A percentile compares a stretch with the other conserved stretches of the same genome.
Conservation (phyloP, 2,113 vertebrate species). For the Calidris pugnax region DNA sequence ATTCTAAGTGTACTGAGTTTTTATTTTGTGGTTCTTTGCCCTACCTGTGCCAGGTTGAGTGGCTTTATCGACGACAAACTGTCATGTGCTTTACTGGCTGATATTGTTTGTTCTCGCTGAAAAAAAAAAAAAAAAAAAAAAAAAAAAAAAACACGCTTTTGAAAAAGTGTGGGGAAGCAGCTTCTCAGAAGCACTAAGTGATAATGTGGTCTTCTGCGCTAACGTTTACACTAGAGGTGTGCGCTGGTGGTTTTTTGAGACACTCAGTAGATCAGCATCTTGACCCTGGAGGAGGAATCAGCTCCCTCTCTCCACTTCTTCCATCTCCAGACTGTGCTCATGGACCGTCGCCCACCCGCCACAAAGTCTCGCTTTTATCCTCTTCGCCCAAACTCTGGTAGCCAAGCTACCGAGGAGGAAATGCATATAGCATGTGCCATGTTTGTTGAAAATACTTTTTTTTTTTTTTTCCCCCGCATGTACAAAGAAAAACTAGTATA, state of each 20-base stretch:
- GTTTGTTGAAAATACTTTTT: slow-evolving; percentile 76
- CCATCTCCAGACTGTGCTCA: slow-evolving; percentile 41
- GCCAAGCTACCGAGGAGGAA: slow-evolving; percentile 64
- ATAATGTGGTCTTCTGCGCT: slow-evolving; percentile 34
- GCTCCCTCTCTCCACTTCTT: slow-evolving; percentile 56
- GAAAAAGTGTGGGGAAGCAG: slow-evolving; percentile 41
- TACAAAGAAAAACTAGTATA: slow-evolving; percentile 76
- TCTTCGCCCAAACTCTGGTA: slow-evolving; percentile 53
- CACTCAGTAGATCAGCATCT: slow-evolving; percentile 57
- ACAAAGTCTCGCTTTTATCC: slow-evolving; percentile 44
- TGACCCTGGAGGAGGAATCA: slow-evolving; percentile 62
- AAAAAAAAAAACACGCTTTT: not conserved
- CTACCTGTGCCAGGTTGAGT: too few species aligned
- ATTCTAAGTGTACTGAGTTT: too few species aligned
- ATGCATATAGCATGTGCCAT: slow-evolving; percentile 76
- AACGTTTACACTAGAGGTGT: slow-evolving; percentile 75
- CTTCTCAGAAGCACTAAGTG: slow-evolving; percentile 58
- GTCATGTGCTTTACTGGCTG: too few species aligned
- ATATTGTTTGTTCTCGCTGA: too few species aligned
- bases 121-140: not conserved
- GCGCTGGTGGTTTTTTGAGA: slow-evolving; percentile 46
- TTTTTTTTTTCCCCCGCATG: slow-evolving; percentile 75
- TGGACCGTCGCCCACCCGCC: slow-evolving; percentile 31
- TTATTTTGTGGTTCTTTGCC: too few species aligned
- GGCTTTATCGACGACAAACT: too few species aligned